Base-by-base conservation (phyloP, 2,113 vertebrate genomes). In the Triplophysa siluroides region DNA sequence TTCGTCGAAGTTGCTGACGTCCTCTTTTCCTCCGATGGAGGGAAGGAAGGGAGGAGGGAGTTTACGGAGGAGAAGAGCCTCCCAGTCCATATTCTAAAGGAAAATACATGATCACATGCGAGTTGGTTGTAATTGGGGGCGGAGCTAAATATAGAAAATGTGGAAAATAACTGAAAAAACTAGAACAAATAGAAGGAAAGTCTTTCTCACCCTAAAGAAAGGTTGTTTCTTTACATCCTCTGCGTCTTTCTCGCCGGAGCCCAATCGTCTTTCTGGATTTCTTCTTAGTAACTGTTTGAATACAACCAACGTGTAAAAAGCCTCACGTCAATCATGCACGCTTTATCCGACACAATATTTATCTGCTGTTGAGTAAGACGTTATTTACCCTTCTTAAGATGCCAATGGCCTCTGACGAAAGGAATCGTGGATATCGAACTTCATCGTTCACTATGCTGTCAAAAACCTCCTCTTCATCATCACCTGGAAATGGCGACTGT, bases 361-460 rank as follows among this genome's bases (percentile, higher is more conserved):
- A 56, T 56, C 16, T 7, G 4, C 1, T 47, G 2, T 10, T 23
- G 58, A 13, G 69, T 69, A 47, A 81, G 18, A 58, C 6, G 2
- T 24, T 16, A 63, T 92, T 93, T 91, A 99, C 98, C 92, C 97
- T 92, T 92, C 97, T 96, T 96, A 99, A 96, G 89, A 99, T 95
- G 77, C 95, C 97, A 84, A 98, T 98, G 47, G 98, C 95, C 89
- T 99, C 97, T 78, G 96, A 95, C 75, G 98, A 98, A 83, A 99
- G 93, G 85, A 99, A 99, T 64, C 96, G 92, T 83, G 98, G 98
- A 84, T 99, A 99, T 85, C 96, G 95, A 81, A 99, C 97, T 94
- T 99, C 98, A 90, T 99, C 98, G 78, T 99, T 99, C 81, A 99
- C 97, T 89, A 99, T 99, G 92, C 96, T 99, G 94, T 99, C 97